Conservation (phyloP, 2,888 invertebrate species). For the Dyspetes luteomarginatus region DNA sequence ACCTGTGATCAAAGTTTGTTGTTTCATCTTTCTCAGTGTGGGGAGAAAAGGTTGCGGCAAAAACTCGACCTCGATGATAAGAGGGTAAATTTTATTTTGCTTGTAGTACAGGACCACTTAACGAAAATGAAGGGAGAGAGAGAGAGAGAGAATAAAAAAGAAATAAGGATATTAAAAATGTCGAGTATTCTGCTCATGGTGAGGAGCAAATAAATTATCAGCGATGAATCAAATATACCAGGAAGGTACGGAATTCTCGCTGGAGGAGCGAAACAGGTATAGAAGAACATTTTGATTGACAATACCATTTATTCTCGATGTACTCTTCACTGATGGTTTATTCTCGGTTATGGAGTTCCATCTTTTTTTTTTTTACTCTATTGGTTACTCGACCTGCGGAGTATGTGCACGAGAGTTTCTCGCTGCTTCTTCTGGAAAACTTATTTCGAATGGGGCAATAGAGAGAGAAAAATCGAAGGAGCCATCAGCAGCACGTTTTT, state of each 20-base stretch:
- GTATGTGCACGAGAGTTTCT: not conserved
- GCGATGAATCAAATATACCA: not conserved
- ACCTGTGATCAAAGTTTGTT: conserved; percentile 23
- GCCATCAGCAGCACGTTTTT: conserved; percentile 26
- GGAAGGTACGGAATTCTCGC: not conserved
- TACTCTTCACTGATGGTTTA: not conserved
- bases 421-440: conserved; percentile 27
- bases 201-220: not conserved
- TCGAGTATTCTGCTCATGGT: no score
- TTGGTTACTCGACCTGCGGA: not conserved
- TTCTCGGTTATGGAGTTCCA: not conserved
- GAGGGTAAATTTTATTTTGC: not conserved
- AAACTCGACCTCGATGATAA: conserved; percentile 11
- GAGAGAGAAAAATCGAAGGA: conserved; percentile 7
- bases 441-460: conserved; percentile 9
- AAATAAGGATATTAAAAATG: conserved; percentile 3
- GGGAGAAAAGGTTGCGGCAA: not conserved
- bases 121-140: not conserved
- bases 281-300: not conserved
- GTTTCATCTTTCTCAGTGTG: not conserved
- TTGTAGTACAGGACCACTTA: not conserved
- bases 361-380: not conserved
- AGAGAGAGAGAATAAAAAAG: not conserved
- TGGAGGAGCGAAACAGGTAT: not conserved
- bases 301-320: not conserved